Evolutionary conservation across 2,113 vertebrate species (phyloP).

Genomic region (Pluvianellus socialis): DNA sequence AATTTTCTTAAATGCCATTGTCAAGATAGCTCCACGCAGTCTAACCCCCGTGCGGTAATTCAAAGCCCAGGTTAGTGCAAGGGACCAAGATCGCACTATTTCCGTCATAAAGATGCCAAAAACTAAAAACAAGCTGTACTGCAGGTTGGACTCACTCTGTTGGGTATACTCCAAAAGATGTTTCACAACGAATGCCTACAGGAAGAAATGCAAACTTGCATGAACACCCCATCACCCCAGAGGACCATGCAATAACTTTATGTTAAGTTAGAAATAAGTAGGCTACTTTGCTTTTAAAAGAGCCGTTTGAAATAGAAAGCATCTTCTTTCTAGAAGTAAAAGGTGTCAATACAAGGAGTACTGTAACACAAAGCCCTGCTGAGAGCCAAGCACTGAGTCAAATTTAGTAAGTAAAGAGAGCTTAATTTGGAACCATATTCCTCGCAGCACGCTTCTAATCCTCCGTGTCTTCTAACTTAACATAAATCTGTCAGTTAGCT

Average conservation of each 20-base stretch:
- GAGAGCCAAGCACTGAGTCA: conserved; percentile 53
- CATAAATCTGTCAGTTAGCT: conserved; percentile 79
- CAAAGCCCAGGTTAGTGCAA: conserved; percentile 91
- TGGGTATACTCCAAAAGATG: conserved; percentile 91
- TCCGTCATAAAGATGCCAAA: conserved; percentile 87
- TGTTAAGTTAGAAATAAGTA: conserved; percentile 83
- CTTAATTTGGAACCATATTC: conserved; percentile 43
- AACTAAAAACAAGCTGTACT: conserved; percentile 88
- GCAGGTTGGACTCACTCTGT: conserved; percentile 80
- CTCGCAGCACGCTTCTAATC: conserved; percentile 48
- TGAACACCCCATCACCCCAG: conserved; percentile 65
- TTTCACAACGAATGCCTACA: conserved; percentile 92
- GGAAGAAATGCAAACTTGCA: conserved; percentile 79
- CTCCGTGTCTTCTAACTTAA: conserved; percentile 80
- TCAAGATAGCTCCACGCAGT: conserved; percentile 88
- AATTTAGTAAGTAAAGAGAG: conserved; percentile 20
- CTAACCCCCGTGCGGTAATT: conserved; percentile 91
- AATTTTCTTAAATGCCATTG: conserved; percentile 91
- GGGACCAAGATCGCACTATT: conserved; percentile 90
- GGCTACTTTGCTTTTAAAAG: conserved; percentile 46
- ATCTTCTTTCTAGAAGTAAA: conserved; percentile 56
- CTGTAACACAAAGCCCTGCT: conserved; percentile 58
- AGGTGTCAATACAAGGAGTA: conserved; percentile 24
- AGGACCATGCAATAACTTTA: conserved; percentile 67
- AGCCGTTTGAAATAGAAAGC: conserved; percentile 33